Percentiles rank a stretch among this genome's conserved stretches.
phyloP scores from a whole-genome alignment of 2,113 vertebrate species.

The Solenodon paradoxus region DNA sequence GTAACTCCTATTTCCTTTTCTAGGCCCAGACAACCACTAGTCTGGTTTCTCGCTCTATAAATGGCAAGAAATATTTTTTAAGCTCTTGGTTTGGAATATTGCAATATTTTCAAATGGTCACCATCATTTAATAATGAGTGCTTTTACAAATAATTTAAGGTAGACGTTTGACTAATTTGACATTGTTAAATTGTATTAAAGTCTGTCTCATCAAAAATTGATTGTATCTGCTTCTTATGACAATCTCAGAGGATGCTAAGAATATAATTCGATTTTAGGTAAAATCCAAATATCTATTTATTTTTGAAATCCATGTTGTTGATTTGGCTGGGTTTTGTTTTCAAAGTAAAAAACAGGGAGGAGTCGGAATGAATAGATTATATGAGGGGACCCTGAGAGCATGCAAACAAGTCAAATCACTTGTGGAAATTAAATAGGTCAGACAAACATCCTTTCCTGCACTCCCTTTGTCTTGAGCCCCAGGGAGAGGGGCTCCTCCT shows the following conservation, averaged over 20 bases:
- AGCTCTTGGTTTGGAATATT: not conserved
- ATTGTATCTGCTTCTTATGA: not conserved
- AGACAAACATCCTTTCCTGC: constrained; percentile 38
- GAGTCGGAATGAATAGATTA: not conserved
- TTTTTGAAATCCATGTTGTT: not conserved
- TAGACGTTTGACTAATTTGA: not conserved
- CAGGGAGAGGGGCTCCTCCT: not conserved
- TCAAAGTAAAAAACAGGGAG: not conserved
- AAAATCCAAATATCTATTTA: not conserved
- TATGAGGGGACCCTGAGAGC: not conserved
- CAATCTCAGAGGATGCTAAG: not conserved
- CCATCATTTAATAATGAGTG: not conserved
- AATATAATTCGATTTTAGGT: not conserved
- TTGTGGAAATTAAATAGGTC: not conserved
- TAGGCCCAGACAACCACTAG: not conserved
- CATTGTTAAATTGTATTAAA: not conserved
- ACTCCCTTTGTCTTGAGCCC: not conserved
- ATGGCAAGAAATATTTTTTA: not conserved
- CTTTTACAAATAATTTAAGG: not conserved
- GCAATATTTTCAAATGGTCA: not conserved
- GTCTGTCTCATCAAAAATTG: not conserved
- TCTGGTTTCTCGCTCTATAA: not conserved
- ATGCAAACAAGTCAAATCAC: not conserved
- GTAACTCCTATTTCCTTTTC: not conserved
- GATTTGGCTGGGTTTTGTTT: not conserved